Evolutionary conservation across 2,113 vertebrate genomes (phyloP), one percentile per base, ranked within the genome.

Genomic region (Hippocampus zosterae): DNA sequence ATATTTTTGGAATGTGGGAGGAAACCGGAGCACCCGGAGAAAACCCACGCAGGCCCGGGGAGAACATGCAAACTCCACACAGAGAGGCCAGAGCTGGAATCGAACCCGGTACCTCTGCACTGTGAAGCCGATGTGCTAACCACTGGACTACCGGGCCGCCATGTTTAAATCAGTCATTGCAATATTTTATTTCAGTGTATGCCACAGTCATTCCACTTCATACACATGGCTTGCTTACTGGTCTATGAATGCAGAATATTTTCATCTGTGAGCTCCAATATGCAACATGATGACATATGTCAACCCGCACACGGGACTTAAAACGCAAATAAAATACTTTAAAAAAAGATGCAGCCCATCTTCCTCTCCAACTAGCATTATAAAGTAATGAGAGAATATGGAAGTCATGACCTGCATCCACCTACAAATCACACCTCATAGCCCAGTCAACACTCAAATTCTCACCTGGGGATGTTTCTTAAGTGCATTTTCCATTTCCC

Each of bases 381-480:
- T 78, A 59, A 79, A 86, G 69, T 87, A 83, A 86, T 84, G 80
- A 84, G 65, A 48, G 60, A 76, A 77, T 68, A 74, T 67, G 71
- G 68, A 67, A 48, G 77, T 63, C 1, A 25, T 65, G 74, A 84
- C 79, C 71, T 70, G 68, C 48, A 70, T 65, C 66, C 80, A 75
- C 82, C 62, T 71, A 33, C 63, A 80, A 75, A 74, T 74, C 75
- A 73, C 81, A 77, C 76, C 76, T 78, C 73, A 74, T 61, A 69
- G 78, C 66, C 40, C 70, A 67, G 60, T 71, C 76, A 70, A 23
- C 70, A 63, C 46, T 2, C 0, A 73, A 11, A 3, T 12, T 70
- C 18, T 55, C 74, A 83, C 80, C 73, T 73, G 66, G 75, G 84
- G 70, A 83, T 4, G 13, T 72, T 74, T 75, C 18, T 60, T 67